Percentiles rank a stretch among this genome's conserved stretches.
phyloP scores from a whole-genome alignment of 2,888 invertebrate genomes.

The Xestia sexstrigata region DNA sequence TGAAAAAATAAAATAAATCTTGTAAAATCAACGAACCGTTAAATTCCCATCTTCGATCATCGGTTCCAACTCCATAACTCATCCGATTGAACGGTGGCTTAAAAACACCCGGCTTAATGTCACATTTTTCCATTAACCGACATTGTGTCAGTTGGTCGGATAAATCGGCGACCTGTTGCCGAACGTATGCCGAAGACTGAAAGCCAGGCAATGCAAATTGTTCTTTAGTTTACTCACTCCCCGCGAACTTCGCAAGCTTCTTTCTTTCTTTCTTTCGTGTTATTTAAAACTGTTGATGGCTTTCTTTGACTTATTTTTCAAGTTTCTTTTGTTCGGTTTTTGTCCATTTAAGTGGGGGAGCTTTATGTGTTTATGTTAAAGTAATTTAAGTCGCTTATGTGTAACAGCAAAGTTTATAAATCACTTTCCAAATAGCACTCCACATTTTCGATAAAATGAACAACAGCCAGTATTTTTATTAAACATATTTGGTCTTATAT shows the following conservation, averaged over 20 bases:
- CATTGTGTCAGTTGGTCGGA: slow-evolving; percentile 76
- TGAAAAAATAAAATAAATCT: slow-evolving; percentile 58
- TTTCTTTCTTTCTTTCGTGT: slow-evolving; percentile 63
- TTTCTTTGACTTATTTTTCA: slow-evolving; percentile 51
- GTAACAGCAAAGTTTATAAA: background rate
- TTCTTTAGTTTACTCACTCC: slow-evolving; percentile 79
- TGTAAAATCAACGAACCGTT: slow-evolving; percentile 75
- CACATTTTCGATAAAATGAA: background rate
- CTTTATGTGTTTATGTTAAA: slow-evolving; percentile 25
- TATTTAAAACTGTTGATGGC: slow-evolving; percentile 63
- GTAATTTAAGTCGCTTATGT: background rate
- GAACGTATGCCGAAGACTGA: slow-evolving; percentile 78
- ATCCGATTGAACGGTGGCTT: slow-evolving; percentile 79
- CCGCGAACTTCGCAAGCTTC: slow-evolving; percentile 57
- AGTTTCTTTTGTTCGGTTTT: slow-evolving; percentile 46
- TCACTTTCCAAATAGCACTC: background rate
- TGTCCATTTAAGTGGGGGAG: slow-evolving; percentile 25
- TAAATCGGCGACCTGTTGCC: slow-evolving; percentile 88
- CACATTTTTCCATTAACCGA: slow-evolving; percentile 87
- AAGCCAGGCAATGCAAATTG: slow-evolving; percentile 79
- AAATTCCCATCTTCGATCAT: slow-evolving; percentile 77
- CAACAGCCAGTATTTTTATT: slow-evolving; percentile 11
- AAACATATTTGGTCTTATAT: slow-evolving; percentile 7
- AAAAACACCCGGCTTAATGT: slow-evolving; percentile 80
- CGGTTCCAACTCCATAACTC: slow-evolving; percentile 79